Percentiles rank a stretch among this genome's conserved stretches.
phyloP scores from a whole-genome alignment of 1,140 invertebrate species.

The Lordiphosa collinella region DNA sequence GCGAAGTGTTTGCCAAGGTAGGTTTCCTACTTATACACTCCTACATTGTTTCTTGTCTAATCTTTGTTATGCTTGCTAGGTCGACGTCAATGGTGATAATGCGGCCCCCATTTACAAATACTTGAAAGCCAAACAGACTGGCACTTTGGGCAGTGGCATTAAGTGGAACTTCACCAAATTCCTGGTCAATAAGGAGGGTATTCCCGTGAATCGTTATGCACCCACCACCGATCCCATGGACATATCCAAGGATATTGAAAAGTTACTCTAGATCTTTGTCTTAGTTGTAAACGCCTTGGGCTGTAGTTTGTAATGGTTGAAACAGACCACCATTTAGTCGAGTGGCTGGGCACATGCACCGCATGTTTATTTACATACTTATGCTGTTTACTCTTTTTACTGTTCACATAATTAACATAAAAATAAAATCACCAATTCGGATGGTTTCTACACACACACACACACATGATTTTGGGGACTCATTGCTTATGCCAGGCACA shows the following conservation, averaged over 20 bases:
- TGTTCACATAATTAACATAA: conserved; percentile 32
- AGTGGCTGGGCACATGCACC: conserved; percentile 29
- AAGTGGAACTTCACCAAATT: conserved; percentile 99
- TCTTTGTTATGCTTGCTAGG: conserved; percentile 67
- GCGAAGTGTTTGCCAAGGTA: conserved; percentile 84
- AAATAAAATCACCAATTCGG: conserved; percentile 28
- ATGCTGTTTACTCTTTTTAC: conserved; percentile 10
- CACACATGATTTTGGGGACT: neutral
- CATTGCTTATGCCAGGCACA: conserved; percentile 1
- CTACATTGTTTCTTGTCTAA: neutral
- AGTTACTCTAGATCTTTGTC: conserved; percentile 82
- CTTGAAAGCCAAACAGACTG: conserved; percentile 89
- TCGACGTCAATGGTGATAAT: conserved; percentile 93
- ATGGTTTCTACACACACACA: conserved; percentile 10
- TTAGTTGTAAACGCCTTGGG: conserved; percentile 9
- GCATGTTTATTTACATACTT: conserved; percentile 31
- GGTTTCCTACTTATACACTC: neutral
- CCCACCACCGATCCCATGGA: conserved; percentile 88
- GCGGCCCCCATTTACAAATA: conserved; percentile 94
- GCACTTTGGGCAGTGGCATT: conserved; percentile 88
- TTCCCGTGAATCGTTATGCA: conserved; percentile 89
- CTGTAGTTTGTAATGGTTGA: conserved; percentile 30
- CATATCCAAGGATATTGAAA: conserved; percentile 84
- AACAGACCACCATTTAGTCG: neutral
- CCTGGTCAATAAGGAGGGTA: conserved; percentile 91